Percentiles rank a stretch among this genome's conserved stretches.
These are phyloP conservation scores for Drosophila kurseongensis DNA, from an alignment of 1,140 invertebrate genomes.

Conservation along the genomic window DNA sequence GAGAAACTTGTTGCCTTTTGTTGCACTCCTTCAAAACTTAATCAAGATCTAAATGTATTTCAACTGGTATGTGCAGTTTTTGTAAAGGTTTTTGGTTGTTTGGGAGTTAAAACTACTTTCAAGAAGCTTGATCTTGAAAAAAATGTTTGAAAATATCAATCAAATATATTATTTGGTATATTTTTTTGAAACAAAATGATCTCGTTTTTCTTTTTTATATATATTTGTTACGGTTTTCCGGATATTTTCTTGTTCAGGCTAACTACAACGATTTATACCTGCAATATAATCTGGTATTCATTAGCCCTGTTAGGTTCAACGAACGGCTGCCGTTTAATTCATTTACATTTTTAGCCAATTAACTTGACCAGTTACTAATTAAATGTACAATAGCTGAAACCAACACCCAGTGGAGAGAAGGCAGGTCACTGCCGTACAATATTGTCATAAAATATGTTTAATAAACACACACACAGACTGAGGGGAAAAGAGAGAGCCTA, in stretches of 20 bases:
- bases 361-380: conserved; percentile 49
- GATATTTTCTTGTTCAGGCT: too few species aligned
- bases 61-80: conserved; percentile 7
- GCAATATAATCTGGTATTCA: conserved; percentile 4
- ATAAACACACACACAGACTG: conserved; percentile 25
- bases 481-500: neutral
- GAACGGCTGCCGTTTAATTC: conserved; percentile 36
- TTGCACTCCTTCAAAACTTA: conserved; percentile 48
- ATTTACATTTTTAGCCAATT: conserved; percentile 42
- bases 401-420: conserved; percentile 8
- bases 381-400: conserved; percentile 41
- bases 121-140: too few species aligned
- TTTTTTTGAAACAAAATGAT: too few species aligned
- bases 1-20: conserved; percentile 32
- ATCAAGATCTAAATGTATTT: conserved; percentile 40
- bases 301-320: conserved; percentile 31
- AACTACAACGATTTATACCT: too few species aligned
- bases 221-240: too few species aligned
- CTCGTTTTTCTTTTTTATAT: too few species aligned
- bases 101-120: neutral
- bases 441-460: conserved; percentile 57
- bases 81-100: neutral
- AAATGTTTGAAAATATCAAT: too few species aligned
- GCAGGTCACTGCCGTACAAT: conserved; percentile 41
- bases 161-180: too few species aligned